Conservation (phyloP, 2,113 vertebrate genomes). For the Rhadina sibilatrix region DNA sequence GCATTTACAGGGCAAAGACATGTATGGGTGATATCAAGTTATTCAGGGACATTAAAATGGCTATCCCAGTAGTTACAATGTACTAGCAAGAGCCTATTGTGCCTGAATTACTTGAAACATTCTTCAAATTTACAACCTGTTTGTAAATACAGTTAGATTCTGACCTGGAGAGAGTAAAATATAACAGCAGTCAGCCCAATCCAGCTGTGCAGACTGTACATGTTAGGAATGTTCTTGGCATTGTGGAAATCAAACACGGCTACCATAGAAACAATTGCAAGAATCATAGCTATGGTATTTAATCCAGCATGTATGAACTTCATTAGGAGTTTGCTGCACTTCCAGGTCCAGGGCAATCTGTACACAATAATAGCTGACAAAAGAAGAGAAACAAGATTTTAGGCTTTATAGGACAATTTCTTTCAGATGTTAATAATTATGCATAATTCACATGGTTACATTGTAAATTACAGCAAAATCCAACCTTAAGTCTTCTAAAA, state of each 20-base stretch:
- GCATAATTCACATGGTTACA: not conserved
- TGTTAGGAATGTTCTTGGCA: slow-evolving; percentile 81
- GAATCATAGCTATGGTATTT: slow-evolving; percentile 79
- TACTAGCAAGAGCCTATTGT: not conserved
- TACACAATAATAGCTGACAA: slow-evolving; percentile 82
- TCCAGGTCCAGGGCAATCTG: slow-evolving; percentile 95
- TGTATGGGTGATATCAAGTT: not conserved
- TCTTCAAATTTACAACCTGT: not conserved
- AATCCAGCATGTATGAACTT: slow-evolving; percentile 93
- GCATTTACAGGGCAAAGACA: not conserved
- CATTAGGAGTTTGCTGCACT: slow-evolving; percentile 90
- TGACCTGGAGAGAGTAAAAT: slow-evolving; percentile 86
- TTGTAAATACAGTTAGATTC: slow-evolving; percentile 42
- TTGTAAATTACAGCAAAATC: not conserved
- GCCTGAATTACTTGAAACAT: not conserved
- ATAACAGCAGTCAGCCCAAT: slow-evolving; percentile 84
- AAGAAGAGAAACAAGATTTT: slow-evolving; percentile 28
- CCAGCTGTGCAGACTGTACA: slow-evolving; percentile 99
- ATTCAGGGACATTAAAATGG: not conserved
- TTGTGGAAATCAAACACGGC: slow-evolving; percentile 93
- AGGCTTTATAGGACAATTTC: not conserved
- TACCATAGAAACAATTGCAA: slow-evolving; percentile 82
- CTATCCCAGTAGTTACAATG: not conserved
- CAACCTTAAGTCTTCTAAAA: not conserved
- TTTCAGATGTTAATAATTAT: not conserved